Percentiles rank a stretch among this genome's conserved stretches.
Conservation (phyloP, 35 echinoderm and acorn worm genomes). For the Diadema setosum region DNA sequence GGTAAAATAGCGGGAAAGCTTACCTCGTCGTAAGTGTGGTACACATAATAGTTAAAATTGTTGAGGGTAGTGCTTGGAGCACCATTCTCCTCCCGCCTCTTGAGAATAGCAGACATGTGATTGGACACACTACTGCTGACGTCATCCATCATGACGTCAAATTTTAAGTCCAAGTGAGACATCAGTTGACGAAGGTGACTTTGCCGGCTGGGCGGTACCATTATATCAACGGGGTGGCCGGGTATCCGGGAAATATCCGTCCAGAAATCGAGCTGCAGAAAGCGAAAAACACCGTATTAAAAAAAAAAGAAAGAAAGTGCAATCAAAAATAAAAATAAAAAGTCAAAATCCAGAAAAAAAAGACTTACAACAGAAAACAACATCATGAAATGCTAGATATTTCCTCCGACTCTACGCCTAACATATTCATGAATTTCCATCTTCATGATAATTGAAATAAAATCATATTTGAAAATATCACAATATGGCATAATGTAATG, state of each 20-base stretch:
- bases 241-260: not conserved
- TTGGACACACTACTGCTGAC: constrained; percentile 40
- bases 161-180: not conserved
- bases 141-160: constrained; percentile 54
- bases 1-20: no score
- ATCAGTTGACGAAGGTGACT: constrained; percentile 11
- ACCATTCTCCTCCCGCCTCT: not conserved
- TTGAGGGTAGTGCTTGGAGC: not conserved
- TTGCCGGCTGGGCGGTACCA: constrained; percentile 23
- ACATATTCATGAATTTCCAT: no score
- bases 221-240: constrained; percentile 60
- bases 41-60: constrained; percentile 67
- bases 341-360: no score
- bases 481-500: no score
- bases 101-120: not conserved
- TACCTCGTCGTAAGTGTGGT: constrained; percentile 83
- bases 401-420: no score
- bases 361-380: no score
- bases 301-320: no score
- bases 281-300: no score
- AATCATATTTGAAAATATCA: no score
- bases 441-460: no score
- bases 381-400: no score
- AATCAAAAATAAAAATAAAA: no score
- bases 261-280: constrained; percentile 77